Base-by-base conservation (phyloP, 1,140 invertebrate genomes). In the Microplitis mediator region DNA sequence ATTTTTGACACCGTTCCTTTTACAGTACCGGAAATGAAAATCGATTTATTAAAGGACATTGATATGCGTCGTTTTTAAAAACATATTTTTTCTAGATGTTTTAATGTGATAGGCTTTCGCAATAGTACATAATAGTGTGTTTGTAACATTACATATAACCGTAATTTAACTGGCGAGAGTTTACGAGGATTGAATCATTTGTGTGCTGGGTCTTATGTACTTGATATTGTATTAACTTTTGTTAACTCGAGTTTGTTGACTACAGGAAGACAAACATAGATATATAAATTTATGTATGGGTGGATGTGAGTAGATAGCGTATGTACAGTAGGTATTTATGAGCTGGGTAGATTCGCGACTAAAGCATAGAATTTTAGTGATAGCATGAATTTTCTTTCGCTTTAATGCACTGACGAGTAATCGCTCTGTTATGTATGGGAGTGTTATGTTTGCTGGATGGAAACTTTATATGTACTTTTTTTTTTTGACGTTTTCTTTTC, bases 111-210 rank as follows among this genome's bases (percentile, higher is more conserved):
- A 60, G 35, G 45, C 54, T 69, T 61, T 67, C 54, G 52, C 54
- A 72, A 61, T 50, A 16, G 69, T n/a, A 64, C 54, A 58, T 65
- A 23, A 69, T 34, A 34, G 32, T 64, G 31, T 62, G 71, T 67
- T 62, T 66, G 52, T 66, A 67, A 31, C 32, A 23, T 23, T 23
- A 23, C 23, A 16, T 14, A 56, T 8, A 56, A 35, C 64, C 64
- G 73, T 67, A 71, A 23, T 23, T 23, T 23, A 23, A 71, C 68
- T 35, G 23, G 64, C 61, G 73, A 71, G 73, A 74, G 73, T 74
- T 74, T 74, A 74, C 68, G 64, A 74, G 71, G 67, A 61, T 31
- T 58, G 31, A 16, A 16, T 62, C 62, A 32, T 52, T 58, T 68
- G 32, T 36, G 5, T 23, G 8, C n/a, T 4, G 9, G 5, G 5